These are phyloP conservation scores for Bagarius yarrelli DNA, from an alignment of 2,113 vertebrate species.

Conservation along the genomic window DNA sequence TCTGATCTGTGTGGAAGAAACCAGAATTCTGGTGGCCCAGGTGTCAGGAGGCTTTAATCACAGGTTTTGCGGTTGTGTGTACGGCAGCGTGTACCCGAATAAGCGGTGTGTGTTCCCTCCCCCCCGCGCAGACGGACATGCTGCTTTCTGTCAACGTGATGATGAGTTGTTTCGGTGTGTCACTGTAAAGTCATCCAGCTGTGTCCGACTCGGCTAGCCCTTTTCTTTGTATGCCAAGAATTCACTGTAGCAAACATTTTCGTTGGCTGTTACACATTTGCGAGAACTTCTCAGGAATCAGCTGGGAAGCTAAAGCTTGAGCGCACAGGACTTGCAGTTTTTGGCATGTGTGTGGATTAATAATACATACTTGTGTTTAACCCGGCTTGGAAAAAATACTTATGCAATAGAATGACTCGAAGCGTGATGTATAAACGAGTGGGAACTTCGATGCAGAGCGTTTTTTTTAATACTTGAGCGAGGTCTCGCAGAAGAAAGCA, in stretches of 20 bases:
- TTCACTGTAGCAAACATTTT: constrained; percentile 41
- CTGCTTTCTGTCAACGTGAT: constrained; percentile 40
- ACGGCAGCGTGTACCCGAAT: constrained; percentile 63
- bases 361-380: constrained; percentile 34
- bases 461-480: neutral
- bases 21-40: constrained; percentile 60
- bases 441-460: constrained; percentile 39
- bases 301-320: constrained; percentile 54
- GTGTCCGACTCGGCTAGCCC: constrained; percentile 56
- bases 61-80: constrained; percentile 39
- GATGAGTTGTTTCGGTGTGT: constrained; percentile 68
- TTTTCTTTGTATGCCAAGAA: constrained; percentile 26
- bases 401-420: constrained; percentile 51
- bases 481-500: constrained; percentile 9
- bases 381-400: constrained; percentile 51
- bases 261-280: constrained; percentile 52
- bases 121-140: constrained; percentile 3
- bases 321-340: neutral
- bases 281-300: constrained; percentile 36
- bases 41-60: constrained; percentile 72
- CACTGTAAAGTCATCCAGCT: constrained; percentile 56
- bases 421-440: constrained; percentile 55
- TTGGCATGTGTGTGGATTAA: constrained; percentile 46
- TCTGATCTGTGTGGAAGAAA: constrained; percentile 13
- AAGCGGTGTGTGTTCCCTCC: constrained; percentile 49